Percentiles rank a stretch among this genome's conserved stretches.
These are phyloP conservation scores for Cephalopachus bancanus DNA, from an alignment of 2,797 vertebrate genomes.

Conservation along the genomic window DNA sequence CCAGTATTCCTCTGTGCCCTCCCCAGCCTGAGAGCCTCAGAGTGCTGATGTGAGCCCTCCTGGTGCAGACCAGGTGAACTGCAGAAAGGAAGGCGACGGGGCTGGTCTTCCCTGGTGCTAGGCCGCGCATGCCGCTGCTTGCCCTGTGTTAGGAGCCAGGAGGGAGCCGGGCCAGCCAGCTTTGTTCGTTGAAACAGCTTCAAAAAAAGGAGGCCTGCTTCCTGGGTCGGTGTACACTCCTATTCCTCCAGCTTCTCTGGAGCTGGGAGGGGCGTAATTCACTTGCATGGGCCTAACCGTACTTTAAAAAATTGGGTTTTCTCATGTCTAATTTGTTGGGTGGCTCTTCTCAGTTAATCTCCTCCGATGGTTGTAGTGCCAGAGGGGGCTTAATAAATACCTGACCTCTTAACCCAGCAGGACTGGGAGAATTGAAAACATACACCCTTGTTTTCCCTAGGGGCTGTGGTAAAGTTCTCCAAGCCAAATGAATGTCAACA, in stretches of 20 bases:
- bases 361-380: background rate
- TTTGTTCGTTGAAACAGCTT: background rate
- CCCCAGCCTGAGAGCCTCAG: background rate
- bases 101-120: background rate
- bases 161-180: constrained; percentile 56
- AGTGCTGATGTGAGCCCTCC: background rate
- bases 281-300: background rate
- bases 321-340: background rate
- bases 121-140: background rate
- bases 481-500: background rate
- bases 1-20: background rate
- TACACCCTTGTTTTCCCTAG: no score
- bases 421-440: no score
- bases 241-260: background rate
- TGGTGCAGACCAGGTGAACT: background rate
- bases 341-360: background rate
- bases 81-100: background rate
- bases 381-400: background rate
- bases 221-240: background rate
- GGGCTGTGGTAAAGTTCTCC: background rate
- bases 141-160: background rate
- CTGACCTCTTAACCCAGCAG: background rate
- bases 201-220: background rate
- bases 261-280: background rate
- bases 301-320: background rate